phyloP scores from a whole-genome alignment of 1,140 invertebrate species.

The Hycleus cichorii region DNA sequence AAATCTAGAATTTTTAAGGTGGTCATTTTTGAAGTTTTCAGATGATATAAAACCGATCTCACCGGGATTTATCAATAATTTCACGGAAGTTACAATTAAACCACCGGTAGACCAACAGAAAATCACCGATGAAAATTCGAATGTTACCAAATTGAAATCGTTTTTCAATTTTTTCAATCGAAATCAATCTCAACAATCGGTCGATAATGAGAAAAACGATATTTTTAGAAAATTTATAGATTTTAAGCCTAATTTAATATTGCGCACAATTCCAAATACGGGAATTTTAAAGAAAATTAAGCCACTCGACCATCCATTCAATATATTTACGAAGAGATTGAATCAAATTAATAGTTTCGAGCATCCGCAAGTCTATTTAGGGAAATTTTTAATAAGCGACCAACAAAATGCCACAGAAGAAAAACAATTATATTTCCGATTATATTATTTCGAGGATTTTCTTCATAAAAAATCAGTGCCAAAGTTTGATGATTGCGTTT shows the following conservation, averaged over 20 bases:
- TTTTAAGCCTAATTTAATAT: too few relatives aligned
- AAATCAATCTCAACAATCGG: too few relatives aligned
- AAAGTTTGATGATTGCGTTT: slow-evolving; percentile 14
- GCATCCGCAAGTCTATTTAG: slow-evolving; percentile 9
- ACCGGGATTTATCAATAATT: slow-evolving; percentile 32
- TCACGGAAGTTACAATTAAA: slow-evolving; percentile 36
- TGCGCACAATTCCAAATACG: too few relatives aligned
- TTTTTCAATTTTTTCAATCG: too few relatives aligned
- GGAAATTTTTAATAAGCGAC: slow-evolving; percentile 10
- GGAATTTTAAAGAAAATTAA: too few relatives aligned
- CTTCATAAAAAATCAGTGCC: background rate
- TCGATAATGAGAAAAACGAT: too few relatives aligned
- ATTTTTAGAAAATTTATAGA: too few relatives aligned
- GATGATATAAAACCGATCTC: slow-evolving; percentile 31
- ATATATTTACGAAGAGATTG: slow-evolving; percentile 11
- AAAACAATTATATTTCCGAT: slow-evolving; percentile 20
- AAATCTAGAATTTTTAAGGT: background rate
- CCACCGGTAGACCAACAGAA: slow-evolving; percentile 5
- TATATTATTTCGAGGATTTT: slow-evolving; percentile 23
- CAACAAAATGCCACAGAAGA: background rate
- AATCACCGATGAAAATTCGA: too few relatives aligned
- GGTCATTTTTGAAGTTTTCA: slow-evolving; percentile 12
- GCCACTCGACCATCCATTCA: slow-evolving; percentile 14
- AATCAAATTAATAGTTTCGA: too few relatives aligned
- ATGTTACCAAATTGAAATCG: too few relatives aligned